A percentile compares a stretch with the other conserved stretches of the same genome.
Evolutionary conservation across 2,113 vertebrate species (phyloP).

Genomic region (Trichechus manatus): DNA sequence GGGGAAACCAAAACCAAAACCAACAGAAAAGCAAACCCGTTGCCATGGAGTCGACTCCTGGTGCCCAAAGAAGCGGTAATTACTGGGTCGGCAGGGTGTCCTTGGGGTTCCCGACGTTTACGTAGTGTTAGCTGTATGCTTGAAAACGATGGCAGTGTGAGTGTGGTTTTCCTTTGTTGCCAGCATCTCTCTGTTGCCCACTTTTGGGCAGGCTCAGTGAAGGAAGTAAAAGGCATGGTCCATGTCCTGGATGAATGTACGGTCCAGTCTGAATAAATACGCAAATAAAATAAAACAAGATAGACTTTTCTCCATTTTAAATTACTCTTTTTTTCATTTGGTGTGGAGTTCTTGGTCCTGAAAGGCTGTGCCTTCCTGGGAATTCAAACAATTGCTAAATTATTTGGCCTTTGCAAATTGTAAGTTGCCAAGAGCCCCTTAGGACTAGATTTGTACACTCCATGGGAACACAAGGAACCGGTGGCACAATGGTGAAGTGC

Average conservation of each 20-base stretch:
- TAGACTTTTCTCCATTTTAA: neutral
- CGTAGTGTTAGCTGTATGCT: neutral
- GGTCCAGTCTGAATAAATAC: neutral
- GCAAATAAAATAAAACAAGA: slow-evolving; percentile 5
- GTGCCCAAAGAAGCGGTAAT: neutral
- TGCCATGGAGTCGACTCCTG: no score
- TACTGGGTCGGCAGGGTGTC: neutral
- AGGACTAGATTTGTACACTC: neutral
- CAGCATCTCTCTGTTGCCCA: neutral
- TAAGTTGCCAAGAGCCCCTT: neutral
- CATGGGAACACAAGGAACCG: neutral
- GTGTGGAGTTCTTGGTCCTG: slow-evolving; percentile 2
- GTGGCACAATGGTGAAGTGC: neutral
- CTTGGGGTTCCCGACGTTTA: neutral
- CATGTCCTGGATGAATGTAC: neutral
- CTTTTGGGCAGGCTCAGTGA: slow-evolving; percentile 5
- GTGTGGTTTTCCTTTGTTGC: slow-evolving; percentile 4
- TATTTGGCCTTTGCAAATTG: neutral
- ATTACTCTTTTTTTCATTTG: neutral
- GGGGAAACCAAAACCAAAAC: no score
- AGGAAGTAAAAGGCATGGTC: neutral
- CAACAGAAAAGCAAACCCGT: no score
- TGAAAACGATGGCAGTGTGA: neutral
- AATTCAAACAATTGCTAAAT: neutral
- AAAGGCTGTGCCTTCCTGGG: neutral